Evolutionary conservation across 2,888 invertebrate species (phyloP).

Genomic region (Antheraea assamensis): DNA sequence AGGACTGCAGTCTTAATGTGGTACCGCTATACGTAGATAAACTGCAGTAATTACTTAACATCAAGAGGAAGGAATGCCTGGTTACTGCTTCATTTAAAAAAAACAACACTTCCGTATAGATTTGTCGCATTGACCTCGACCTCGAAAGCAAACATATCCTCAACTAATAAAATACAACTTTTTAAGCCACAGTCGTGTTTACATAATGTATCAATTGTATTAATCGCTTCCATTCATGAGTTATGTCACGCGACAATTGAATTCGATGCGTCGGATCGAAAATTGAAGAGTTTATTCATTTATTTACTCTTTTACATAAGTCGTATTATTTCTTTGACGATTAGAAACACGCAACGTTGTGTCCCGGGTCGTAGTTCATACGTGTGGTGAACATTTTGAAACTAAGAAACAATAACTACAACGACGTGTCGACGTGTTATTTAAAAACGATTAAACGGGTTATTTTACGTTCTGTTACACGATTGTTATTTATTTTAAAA

Average conservation of each 20-base stretch:
- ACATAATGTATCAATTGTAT: neutral
- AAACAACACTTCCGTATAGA: neutral
- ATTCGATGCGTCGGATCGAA: neutral
- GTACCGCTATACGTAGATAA: no score
- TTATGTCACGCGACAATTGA: conserved; percentile 10
- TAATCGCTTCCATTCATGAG: conserved; percentile 2
- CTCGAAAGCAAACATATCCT: neutral
- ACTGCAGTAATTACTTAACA: neutral
- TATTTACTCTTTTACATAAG: conserved; percentile 4
- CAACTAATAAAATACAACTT: neutral
- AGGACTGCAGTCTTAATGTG: no score
- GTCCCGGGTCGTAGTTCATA: conserved; percentile 38
- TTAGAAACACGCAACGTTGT: conserved; percentile 42
- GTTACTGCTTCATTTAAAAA: neutral
- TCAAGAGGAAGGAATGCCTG: neutral
- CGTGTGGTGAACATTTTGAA: conserved; percentile 22
- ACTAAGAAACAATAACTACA: conserved; percentile 1
- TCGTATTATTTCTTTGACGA: conserved; percentile 23
- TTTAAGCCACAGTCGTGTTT: neutral
- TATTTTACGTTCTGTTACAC: neutral
- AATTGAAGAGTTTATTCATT: neutral
- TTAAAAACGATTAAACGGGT: conserved; percentile 36
- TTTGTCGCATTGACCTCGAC: neutral
- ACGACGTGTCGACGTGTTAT: conserved; percentile 26
- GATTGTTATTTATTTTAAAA: neutral